Base-by-base conservation (phyloP, 1,140 invertebrate genomes). In the Zophobas morio region DNA sequence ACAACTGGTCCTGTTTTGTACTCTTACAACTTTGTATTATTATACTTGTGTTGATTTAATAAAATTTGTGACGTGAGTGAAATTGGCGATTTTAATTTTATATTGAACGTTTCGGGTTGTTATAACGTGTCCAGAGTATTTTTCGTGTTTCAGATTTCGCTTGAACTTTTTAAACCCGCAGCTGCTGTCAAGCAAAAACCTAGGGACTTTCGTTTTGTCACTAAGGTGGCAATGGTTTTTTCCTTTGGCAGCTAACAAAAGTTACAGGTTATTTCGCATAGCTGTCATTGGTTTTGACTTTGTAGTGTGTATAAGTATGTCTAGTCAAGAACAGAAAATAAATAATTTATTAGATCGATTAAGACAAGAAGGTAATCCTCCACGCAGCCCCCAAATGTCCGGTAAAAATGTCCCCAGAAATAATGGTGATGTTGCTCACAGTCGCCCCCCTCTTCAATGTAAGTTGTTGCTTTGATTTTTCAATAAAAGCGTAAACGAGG, bases 261-360 rank as follows among this genome's bases (percentile, higher is more conserved):
- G 51, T 72, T 72, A 0, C 70, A 72, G 70, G 70, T 72, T 72
- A 72, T 70, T 42, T 60, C 4, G 54, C 35, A 34, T 66, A 66
- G 46, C 70, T 72, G 70, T 72, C 70, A 72, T 72, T 72, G 46
- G 51, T 53, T 72, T 74, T 34, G 54, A 74, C 39, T 66, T 40
- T 66, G 40, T 74, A 57, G 39, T 60, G 40, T 54, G 33, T 60
- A 74, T 60, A 46, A 57, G 42, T 46, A 82, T 82, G 83, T 83
- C 82, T 79, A 82, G 75, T 80, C 75, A 75, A 77, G 78, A 84
- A 79, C 76, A 81, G 51, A 84, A 81, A 83, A 85, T 85, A 74
- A 80, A 85, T 73, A 80, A 82, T 37, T 77, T 85, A 74, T 73
- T 85, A 42, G 74, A 80, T 74, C 82, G 81, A 49, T 75, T 85